Evolutionary conservation across 35 echinoderm and acorn worm genomes (phyloP), one percentile per base, ranked within the genome.

Genomic region (Anneissia japonica): DNA sequence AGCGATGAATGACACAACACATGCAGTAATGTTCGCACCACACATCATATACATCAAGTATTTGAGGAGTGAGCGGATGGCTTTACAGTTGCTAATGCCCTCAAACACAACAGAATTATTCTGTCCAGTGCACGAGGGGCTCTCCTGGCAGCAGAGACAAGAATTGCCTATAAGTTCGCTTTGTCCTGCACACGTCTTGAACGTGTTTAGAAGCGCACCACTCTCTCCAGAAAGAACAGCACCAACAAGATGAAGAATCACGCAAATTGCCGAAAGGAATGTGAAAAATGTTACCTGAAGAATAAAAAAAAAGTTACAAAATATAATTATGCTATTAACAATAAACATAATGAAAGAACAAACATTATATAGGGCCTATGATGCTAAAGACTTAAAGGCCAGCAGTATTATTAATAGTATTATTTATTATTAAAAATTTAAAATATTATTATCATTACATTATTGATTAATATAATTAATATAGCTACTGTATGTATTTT

Each of bases 211-310:
- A 38, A 89, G 87, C 0, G 86, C 82, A 39, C 92, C 88, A 29
- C 86, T 90, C 1, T 89, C 86, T 9, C 92, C 92, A 0, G 87
- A 93, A 0, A 93, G 72, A 23, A 88, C 92, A n/a, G 92, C 89
- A 13, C 87, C 92, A 16, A 93, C 92, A 11, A 93, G 87, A 74
- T 93, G 92, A 41, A 93, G 92, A n/a, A 93, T 84, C 30, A 93
- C 92, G 51, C 92, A 93, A 64, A 93, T 73, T 37, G 92, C 92
- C 13, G 92, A 93, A 10, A 93, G 83, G 87, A 93, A 93, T 30
- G 92, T 93, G 87, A 93, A 93, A 84, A 93, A 93, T 74, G 87
- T 89, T 79, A 93, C 80, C 92, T 93, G 92, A 40, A 79, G 35
- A 38, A n/a, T n/a, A n/a, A n/a, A n/a, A n/a, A n/a, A n/a, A n/a